Conservation (phyloP, 2,113 vertebrate species). For the Bubo blakistoni region DNA sequence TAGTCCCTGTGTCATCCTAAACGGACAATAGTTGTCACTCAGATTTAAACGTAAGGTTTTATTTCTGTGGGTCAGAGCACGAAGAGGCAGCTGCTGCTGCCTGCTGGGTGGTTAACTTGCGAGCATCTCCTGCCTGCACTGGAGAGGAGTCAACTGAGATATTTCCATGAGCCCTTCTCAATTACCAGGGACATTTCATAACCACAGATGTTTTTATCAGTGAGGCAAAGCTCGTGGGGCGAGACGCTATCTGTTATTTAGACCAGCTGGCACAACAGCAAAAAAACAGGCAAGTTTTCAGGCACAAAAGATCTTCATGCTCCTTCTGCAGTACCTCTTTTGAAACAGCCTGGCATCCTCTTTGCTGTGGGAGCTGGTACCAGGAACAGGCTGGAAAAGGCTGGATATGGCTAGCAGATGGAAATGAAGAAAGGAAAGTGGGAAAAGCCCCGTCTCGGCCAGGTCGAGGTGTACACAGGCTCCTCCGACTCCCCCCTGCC, state of each 20-base stretch:
- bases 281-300: not conserved
- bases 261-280: not conserved
- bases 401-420: not conserved
- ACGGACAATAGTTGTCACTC: not conserved
- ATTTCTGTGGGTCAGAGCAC: not conserved
- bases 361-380: not conserved
- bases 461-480: not conserved
- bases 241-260: not conserved
- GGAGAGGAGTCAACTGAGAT: not conserved
- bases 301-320: not conserved
- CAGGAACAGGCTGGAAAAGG: not conserved
- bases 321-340: not conserved
- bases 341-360: not conserved
- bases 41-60: not conserved
- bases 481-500: not conserved
- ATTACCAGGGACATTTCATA: not conserved
- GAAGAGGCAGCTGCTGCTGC: not conserved
- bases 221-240: not conserved
- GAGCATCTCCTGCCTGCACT: not conserved
- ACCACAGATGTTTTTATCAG: not conserved
- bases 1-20: fast-evolving
- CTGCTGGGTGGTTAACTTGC: not conserved
- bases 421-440: not conserved
- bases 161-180: not conserved
- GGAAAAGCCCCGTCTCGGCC: not conserved